Evolutionary conservation across 2,888 invertebrate species (phyloP).

Genomic region (Lysandra bellargus): DNA sequence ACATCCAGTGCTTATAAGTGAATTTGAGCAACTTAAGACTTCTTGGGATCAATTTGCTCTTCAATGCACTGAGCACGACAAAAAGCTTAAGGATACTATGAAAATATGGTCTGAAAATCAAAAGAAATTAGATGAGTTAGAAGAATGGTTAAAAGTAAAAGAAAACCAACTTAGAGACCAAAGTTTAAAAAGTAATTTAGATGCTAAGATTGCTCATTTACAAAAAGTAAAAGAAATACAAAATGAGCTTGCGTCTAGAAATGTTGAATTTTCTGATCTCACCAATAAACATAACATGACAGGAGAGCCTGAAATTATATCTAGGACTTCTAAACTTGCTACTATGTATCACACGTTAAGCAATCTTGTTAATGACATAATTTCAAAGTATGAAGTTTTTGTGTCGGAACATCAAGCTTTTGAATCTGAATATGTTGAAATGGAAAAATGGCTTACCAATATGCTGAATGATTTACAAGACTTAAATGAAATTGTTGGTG

Average conservation of each 20-base stretch:
- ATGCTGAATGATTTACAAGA: constrained; percentile 87
- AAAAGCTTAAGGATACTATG: constrained; percentile 87
- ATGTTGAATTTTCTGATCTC: constrained; percentile 83
- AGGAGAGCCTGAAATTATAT: constrained; percentile 87
- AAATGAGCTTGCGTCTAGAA: constrained; percentile 85
- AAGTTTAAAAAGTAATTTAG: constrained; percentile 91
- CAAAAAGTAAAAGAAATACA: constrained; percentile 87
- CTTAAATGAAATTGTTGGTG: constrained; percentile 91
- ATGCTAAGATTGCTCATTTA: constrained; percentile 89
- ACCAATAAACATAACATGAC: constrained; percentile 86
- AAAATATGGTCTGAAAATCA: constrained; percentile 92
- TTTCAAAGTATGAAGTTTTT: constrained; percentile 90
- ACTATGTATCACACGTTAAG: constrained; percentile 91
- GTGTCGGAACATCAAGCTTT: constrained; percentile 92
- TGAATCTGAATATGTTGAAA: constrained; percentile 85
- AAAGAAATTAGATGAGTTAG: constrained; percentile 86
- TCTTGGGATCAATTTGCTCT: constrained; percentile 88
- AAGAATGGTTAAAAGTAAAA: constrained; percentile 91
- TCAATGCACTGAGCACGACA: constrained; percentile 85
- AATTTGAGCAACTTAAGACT: constrained; percentile 86
- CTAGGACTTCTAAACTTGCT: constrained; percentile 87
- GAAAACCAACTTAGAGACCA: constrained; percentile 94
- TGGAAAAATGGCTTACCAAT: constrained; percentile 87
- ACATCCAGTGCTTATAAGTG: constrained; percentile 86
- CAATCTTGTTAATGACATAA: constrained; percentile 90